Evolutionary conservation across 1,140 invertebrate genomes (phyloP).

Genomic region (Diploscapter pachys): DNA sequence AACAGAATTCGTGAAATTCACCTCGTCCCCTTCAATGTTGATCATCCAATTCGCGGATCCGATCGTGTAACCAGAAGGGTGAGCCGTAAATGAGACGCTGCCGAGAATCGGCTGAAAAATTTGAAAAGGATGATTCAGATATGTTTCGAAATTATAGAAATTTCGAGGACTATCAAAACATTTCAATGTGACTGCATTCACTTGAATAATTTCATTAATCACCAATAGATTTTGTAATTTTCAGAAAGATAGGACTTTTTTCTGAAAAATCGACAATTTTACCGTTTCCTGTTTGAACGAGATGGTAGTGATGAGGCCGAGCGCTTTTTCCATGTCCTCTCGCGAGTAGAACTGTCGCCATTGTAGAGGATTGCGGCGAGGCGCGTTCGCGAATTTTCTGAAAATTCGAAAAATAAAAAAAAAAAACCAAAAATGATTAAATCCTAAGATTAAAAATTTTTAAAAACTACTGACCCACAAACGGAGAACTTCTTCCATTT

Average conservation of each 20-base stretch:
- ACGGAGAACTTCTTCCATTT: conserved; percentile 66
- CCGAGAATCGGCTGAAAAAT: conserved; percentile 43
- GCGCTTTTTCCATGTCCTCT: conserved; percentile 75
- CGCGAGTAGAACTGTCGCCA: conserved; percentile 85
- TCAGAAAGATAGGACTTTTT: too few relatives aligned
- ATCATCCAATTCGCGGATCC: conserved; percentile 97
- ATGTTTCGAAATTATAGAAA: too few relatives aligned
- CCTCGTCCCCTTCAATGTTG: conserved; percentile 85
- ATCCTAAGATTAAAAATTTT: conserved; percentile 7
- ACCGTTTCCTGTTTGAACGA: conserved; percentile 11
- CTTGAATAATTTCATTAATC: too few relatives aligned
- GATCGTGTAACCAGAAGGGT: conserved; percentile 93
- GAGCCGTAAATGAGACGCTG: conserved; percentile 69
- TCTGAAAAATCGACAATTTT: neutral
- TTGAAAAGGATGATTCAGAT: conserved; percentile 11
- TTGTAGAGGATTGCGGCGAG: conserved; percentile 70
- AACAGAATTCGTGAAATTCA: conserved; percentile 33
- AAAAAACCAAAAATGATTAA: conserved; percentile 62
- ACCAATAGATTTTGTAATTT: too few relatives aligned
- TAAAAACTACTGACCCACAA: conserved; percentile 66
- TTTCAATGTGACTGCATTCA: too few relatives aligned
- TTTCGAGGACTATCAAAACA: too few relatives aligned
- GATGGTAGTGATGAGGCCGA: conserved; percentile 63
- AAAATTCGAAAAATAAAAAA: conserved; percentile 24
- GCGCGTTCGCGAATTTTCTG: conserved; percentile 37